phyloP scores from a whole-genome alignment of 1,140 invertebrate genomes.

The Reticulitermes speratus region DNA sequence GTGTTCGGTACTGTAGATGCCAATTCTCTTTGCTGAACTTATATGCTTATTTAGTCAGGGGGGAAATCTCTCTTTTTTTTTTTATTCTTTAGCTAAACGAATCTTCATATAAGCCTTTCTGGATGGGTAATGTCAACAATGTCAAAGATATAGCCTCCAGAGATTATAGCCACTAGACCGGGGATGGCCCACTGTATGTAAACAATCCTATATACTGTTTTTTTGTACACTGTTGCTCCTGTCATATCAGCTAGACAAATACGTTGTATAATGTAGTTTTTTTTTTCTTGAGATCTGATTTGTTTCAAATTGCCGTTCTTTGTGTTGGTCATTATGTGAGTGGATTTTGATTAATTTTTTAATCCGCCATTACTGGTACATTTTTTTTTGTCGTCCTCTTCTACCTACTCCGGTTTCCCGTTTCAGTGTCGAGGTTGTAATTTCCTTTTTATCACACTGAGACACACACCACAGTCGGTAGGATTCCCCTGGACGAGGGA shows the following conservation, averaged over 20 bases:
- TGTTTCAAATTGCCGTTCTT: neutral
- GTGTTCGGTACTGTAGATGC: neutral
- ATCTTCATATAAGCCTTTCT: constrained; percentile 9
- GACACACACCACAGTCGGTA: too few species aligned
- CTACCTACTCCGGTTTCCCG: too few species aligned
- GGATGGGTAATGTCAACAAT: constrained; percentile 15
- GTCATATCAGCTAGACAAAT: neutral
- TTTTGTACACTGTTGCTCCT: neutral
- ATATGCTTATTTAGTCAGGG: neutral
- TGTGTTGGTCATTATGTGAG: too few species aligned
- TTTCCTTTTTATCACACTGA: too few species aligned
- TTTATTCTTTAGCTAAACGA: constrained; percentile 7
- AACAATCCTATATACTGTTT: neutral
- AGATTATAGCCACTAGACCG: constrained; percentile 8
- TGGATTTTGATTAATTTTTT: too few species aligned
- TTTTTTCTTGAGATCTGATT: neutral
- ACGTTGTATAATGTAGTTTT: neutral
- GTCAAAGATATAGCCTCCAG: neutral
- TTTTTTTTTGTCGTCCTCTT: too few species aligned
- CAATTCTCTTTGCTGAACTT: constrained; percentile 7
- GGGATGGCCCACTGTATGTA: neutral
- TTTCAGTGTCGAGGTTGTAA: too few species aligned
- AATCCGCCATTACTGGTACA: too few species aligned
- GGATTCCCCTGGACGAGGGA: too few species aligned
- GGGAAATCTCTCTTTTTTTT: neutral